Evolutionary conservation across 2,888 invertebrate genomes (phyloP).

Genomic region (Zygothrica quintamaculata): DNA sequence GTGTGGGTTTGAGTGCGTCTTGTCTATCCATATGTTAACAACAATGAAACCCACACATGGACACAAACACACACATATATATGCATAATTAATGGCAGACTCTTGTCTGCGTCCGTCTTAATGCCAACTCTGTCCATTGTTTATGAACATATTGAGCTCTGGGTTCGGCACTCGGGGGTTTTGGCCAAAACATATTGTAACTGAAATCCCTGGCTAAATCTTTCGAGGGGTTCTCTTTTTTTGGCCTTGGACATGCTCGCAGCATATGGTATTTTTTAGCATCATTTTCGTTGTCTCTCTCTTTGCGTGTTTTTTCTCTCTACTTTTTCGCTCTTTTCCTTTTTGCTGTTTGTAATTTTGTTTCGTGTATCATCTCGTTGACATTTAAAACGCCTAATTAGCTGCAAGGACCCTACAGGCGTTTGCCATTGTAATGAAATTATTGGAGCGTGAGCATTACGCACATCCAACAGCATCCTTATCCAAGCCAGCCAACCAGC

Average conservation of each 20-base stretch:
- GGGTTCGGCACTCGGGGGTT: too few species aligned
- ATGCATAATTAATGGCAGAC: constrained; percentile 72
- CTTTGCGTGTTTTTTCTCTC: too few species aligned
- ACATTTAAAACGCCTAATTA: constrained; percentile 78
- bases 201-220: constrained; percentile 17
- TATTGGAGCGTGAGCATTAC: constrained; percentile 60
- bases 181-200: constrained; percentile 55
- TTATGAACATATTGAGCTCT: constrained; percentile 64
- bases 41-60: too few species aligned
- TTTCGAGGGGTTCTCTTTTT: constrained; percentile 1
- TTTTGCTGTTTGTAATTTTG: constrained; percentile 8
- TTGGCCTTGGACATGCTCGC: constrained; percentile 23
- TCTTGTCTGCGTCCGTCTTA: constrained; percentile 29
- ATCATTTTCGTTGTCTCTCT: too few species aligned
- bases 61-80: constrained; percentile 41
- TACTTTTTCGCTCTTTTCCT: too few species aligned
- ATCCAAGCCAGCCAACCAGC: constrained; percentile 4
- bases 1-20: constrained; percentile 2
- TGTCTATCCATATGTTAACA: constrained; percentile 54
- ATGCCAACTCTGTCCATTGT: constrained; percentile 43
- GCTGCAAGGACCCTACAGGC: constrained; percentile 40
- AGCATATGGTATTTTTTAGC: constrained; percentile 53
- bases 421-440: constrained; percentile 62
- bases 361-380: constrained; percentile 36
- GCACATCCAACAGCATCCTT: constrained; percentile 13